Evolutionary conservation across 1,140 invertebrate genomes (phyloP).

Genomic region (Lasioglossum baleicum): DNA sequence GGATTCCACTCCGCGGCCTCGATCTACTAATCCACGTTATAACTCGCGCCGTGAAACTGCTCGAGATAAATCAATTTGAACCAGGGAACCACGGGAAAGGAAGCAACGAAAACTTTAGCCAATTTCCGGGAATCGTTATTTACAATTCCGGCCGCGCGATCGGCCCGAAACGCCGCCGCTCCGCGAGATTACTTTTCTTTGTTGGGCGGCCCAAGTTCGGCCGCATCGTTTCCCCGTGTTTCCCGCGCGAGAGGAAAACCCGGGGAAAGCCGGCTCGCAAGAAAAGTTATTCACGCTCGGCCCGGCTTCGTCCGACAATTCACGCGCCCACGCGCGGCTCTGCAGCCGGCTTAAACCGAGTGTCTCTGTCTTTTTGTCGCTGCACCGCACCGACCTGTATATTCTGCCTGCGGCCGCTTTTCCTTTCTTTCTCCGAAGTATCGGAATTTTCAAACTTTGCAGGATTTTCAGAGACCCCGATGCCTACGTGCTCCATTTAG

Average conservation of each 20-base stretch:
- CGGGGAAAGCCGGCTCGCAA: slow-evolving; percentile 14
- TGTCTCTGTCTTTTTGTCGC: slow-evolving; percentile 29
- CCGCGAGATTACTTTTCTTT: slow-evolving; percentile 47
- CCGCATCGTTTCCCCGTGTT: not conserved
- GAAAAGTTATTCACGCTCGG: slow-evolving; percentile 42
- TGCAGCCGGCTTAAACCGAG: slow-evolving; percentile 50
- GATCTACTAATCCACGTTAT: not conserved
- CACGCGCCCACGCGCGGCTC: slow-evolving; percentile 18
- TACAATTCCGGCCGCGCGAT: slow-evolving; percentile 23
- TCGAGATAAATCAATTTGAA: slow-evolving; percentile 39
- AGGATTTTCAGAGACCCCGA: not conserved
- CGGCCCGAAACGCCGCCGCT: slow-evolving; percentile 1
- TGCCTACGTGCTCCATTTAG: not conserved
- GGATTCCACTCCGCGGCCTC: not conserved
- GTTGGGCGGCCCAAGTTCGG: slow-evolving; percentile 36
- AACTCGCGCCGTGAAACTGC: slow-evolving; percentile 8
- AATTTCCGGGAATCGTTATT: slow-evolving; percentile 38
- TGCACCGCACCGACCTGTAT: not conserved
- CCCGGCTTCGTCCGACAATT: slow-evolving; percentile 29
- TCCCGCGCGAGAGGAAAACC: slow-evolving; percentile 37
- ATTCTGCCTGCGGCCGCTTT: not conserved
- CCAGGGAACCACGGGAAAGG: not conserved
- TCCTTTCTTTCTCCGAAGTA: not conserved
- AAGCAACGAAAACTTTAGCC: slow-evolving; percentile 8
- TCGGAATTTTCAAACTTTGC: not conserved